Percentiles rank a stretch among this genome's conserved stretches.
Evolutionary conservation across 2,888 invertebrate species (phyloP).

Genomic region (Catocala nupta): DNA sequence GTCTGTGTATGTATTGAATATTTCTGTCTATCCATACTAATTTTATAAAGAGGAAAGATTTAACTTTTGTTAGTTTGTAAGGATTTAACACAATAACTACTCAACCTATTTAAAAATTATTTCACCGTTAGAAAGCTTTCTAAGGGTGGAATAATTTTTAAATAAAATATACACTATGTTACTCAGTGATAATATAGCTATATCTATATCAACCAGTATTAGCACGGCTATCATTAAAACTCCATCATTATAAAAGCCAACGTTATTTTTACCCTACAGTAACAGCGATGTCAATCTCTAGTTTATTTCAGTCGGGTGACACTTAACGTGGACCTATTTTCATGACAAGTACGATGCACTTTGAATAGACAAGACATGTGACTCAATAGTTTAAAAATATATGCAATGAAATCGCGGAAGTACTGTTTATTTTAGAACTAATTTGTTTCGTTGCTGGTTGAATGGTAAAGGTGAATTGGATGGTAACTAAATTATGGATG

Average conservation of each 20-base stretch:
- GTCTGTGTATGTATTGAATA: too few species aligned
- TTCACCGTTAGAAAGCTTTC: too few species aligned
- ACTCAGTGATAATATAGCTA: too few species aligned
- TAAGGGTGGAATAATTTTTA: too few species aligned
- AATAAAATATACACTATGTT: too few species aligned
- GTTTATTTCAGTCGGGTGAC: conserved; percentile 57
- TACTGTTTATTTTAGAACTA: conserved; percentile 31
- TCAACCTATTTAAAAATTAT: too few species aligned
- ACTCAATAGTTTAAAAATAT: conserved; percentile 54
- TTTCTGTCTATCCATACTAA: too few species aligned
- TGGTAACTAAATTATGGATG: neutral
- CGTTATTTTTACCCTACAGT: conserved; percentile 1
- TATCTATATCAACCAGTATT: too few species aligned
- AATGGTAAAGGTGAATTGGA: conserved; percentile 5
- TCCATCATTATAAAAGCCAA: neutral
- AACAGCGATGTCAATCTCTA: conserved; percentile 40
- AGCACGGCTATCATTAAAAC: too few species aligned
- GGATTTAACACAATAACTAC: too few species aligned
- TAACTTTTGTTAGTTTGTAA: too few species aligned
- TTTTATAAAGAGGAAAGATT: too few species aligned
- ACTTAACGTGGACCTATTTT: conserved; percentile 68
- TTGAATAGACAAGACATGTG: conserved; percentile 58
- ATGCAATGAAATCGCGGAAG: conserved; percentile 39
- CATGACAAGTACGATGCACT: conserved; percentile 74
- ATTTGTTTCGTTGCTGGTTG: conserved; percentile 15